Percentiles rank a stretch among this genome's conserved stretches.
Conservation (phyloP, 2,888 invertebrate species). For the Masnerella sp. region DNA sequence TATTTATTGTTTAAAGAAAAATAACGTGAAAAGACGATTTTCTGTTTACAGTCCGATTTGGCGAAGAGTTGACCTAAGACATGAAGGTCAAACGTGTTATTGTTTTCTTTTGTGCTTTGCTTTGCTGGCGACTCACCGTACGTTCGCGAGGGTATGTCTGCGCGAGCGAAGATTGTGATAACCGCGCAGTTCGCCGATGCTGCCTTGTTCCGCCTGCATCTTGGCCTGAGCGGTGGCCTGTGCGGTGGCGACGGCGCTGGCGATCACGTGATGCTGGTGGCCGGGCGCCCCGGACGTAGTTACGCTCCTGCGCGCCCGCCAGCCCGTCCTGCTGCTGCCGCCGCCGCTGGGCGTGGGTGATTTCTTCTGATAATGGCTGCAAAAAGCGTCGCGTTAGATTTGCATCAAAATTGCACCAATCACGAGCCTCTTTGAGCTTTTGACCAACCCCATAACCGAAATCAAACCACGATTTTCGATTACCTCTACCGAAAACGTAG, state of each 20-base stretch:
- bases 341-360: constrained; percentile 75
- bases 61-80: no score
- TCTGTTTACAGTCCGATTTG: no score
- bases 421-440: no score
- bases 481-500: no score
- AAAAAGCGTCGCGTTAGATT: constrained; percentile 48
- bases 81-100: no score
- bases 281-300: constrained; percentile 74
- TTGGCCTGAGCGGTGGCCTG: constrained; percentile 79
- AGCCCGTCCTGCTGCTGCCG: constrained; percentile 73
- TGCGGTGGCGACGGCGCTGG: constrained; percentile 75
- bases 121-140: constrained; percentile 89
- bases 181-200: constrained; percentile 92
- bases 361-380: constrained; percentile 76
- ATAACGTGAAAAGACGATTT: no score
- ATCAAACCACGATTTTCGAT: background rate
- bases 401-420: background rate
- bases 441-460: background rate
- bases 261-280: constrained; percentile 75
- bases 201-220: constrained; percentile 96
- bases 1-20: no score
- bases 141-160: constrained; percentile 93
- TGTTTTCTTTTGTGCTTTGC: no score
- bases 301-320: constrained; percentile 76
- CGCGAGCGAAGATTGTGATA: constrained; percentile 93